These are phyloP conservation scores for Lepus townsendii DNA, from an alignment of 2,797 vertebrate species.

Conservation along the genomic window DNA sequence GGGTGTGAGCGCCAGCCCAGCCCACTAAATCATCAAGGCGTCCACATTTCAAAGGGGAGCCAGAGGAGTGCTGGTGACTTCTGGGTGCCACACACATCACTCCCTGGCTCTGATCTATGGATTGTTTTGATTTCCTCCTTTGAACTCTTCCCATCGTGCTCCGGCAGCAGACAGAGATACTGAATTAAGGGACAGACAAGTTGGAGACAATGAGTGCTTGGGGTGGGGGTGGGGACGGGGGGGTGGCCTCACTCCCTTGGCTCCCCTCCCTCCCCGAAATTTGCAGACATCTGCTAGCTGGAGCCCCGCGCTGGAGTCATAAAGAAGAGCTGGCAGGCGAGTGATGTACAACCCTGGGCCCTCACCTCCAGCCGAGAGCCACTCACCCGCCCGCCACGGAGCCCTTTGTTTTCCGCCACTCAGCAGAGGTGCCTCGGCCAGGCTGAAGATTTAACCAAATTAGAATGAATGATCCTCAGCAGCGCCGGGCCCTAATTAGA, in stretches of 20 bases:
- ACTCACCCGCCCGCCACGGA: constrained; percentile 81
- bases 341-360: constrained; percentile 84
- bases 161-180: constrained; percentile 87
- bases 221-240: constrained; percentile 19
- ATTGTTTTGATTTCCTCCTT: constrained; percentile 90
- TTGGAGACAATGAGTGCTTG: constrained; percentile 87
- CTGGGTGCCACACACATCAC: constrained; percentile 86
- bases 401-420: constrained; percentile 88
- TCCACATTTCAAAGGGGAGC: constrained; percentile 88
- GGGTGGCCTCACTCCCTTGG: constrained; percentile 68
- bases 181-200: constrained; percentile 88
- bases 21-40: constrained; percentile 58
- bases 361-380: constrained; percentile 82
- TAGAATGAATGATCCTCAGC: constrained; percentile 91
- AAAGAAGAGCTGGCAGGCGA: constrained; percentile 86
- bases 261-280: constrained; percentile 76
- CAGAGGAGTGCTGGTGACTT: constrained; percentile 86
- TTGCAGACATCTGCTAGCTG: constrained; percentile 88
- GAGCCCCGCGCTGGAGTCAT: constrained; percentile 81
- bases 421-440: constrained; percentile 88
- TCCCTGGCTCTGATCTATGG: constrained; percentile 86
- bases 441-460: constrained; percentile 89
- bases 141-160: constrained; percentile 89
- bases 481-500: constrained; percentile 91
- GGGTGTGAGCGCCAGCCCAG: neutral